Evolutionary conservation across 2,113 vertebrate species (phyloP).

Genomic region (Damaliscus lunatus): DNA sequence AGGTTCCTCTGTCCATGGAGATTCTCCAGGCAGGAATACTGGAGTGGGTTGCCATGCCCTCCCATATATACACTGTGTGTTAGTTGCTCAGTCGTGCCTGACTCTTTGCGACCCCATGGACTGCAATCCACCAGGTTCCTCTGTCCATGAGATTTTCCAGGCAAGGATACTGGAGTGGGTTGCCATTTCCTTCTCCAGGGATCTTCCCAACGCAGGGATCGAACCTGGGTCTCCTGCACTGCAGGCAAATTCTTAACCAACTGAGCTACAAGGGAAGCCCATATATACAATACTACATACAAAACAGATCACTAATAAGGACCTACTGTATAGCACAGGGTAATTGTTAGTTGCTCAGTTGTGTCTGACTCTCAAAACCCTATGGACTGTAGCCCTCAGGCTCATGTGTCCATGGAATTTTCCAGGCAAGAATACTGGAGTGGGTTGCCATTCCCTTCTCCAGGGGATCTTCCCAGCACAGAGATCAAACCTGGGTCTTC

Average conservation of each 20-base stretch:
- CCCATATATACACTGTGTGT: not conserved
- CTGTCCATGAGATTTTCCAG: not conserved
- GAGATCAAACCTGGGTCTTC: not conserved
- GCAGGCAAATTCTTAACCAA: no score
- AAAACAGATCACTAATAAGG: not conserved
- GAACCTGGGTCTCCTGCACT: no score
- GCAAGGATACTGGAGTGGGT: not conserved
- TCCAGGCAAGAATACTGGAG: not conserved
- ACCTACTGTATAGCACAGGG: not conserved
- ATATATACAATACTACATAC: not conserved
- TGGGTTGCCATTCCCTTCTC: not conserved
- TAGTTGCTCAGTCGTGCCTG: no score
- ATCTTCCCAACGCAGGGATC: no score
- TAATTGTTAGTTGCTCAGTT: not conserved
- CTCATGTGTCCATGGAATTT: not conserved
- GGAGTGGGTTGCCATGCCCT: not conserved
- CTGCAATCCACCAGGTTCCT: not conserved
- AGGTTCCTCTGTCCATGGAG: not conserved
- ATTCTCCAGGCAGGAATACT: not conserved
- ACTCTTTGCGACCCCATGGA: not conserved
- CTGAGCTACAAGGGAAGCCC: no score
- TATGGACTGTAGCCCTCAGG: not conserved
- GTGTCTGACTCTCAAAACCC: not conserved
- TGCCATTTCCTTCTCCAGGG: no score
- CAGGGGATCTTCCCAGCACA: not conserved